Base-by-base conservation (phyloP, 35 echinoderm and acorn worm genomes). In the Heliocidaris tuberculata region DNA sequence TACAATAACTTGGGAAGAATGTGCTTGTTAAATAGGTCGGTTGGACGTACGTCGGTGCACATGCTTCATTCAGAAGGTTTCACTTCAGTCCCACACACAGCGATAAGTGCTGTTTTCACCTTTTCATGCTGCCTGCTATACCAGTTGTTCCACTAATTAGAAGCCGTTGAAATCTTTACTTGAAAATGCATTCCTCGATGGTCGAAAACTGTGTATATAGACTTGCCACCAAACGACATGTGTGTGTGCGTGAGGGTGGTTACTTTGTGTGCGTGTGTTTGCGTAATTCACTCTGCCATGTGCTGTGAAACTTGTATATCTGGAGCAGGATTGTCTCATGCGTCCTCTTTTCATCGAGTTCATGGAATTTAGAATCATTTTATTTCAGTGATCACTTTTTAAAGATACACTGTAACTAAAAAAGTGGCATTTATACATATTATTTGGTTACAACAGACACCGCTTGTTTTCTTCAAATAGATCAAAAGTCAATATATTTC, bases 21-120 rank as follows among this genome's bases (percentile, higher is more conserved):
- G 52, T 56, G 52, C 52, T 56, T 56, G 52, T 56, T 56, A 56
- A 15, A 56, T 10, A 56, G 52, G 10, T 56, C 10, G 65, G 65
- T 27, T n/a, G 65, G 65, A 78, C 27, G 21, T n/a, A 78, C 27
- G 21, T n/a, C 1, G 11, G 27, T 78, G 65, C 27, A 27, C 65
- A 78, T 78, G 65, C 65, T 78, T n/a, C n/a, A n/a, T 27, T 19
- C 21, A 4, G 27, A 78, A 21, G 19, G 65, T 78, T 78, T 60
- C 12, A 60, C 59, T 60, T 78, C 27, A 78, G 65, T 78, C 65
- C 65, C 65, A 78, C 65, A 78, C 65, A 78, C 65, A n/a, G 65
- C 65, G 65, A 78, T 78, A 78, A 78, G 65, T 78, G 65, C 27
- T 78, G 65, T 78, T 78, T 78, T 78, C 65, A 78, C 65, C 65